phyloP scores from a whole-genome alignment of 2,888 invertebrate genomes.

The Amphipoea lucens region DNA sequence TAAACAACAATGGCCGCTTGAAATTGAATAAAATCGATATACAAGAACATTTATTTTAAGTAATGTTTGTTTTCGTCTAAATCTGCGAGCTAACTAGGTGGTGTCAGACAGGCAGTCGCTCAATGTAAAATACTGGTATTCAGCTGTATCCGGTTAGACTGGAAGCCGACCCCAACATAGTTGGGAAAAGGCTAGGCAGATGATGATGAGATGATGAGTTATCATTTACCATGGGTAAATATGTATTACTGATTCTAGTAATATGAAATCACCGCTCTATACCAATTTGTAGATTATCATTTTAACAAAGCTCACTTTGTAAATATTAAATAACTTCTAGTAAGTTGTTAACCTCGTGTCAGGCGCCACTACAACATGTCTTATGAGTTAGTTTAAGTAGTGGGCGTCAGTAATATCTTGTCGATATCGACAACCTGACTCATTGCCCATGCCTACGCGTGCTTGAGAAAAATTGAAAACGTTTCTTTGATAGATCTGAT shows the following conservation, averaged over 20 bases:
- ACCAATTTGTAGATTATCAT: neutral
- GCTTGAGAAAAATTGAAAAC: constrained; percentile 28
- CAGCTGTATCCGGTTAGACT: no score
- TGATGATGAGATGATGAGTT: no score
- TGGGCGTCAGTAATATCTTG: constrained; percentile 40
- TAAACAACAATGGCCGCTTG: no score
- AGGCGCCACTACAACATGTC: constrained; percentile 42
- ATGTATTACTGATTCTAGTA: neutral
- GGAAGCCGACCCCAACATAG: no score
- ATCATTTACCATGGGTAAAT: neutral
- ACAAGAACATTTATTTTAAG: no score
- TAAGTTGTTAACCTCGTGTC: constrained; percentile 22
- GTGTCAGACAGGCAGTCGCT: no score
- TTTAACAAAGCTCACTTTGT: constrained; percentile 8
- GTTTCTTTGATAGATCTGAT: constrained; percentile 17
- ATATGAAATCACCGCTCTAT: neutral
- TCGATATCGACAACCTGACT: constrained; percentile 44
- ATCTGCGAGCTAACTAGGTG: no score
- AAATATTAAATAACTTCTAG: neutral
- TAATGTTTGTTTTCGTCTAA: no score
- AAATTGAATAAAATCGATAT: no score
- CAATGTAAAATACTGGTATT: no score
- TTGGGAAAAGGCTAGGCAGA: no score
- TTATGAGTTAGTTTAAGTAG: constrained; percentile 16
- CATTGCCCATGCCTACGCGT: constrained; percentile 27